Evolutionary conservation across 2,888 invertebrate species (phyloP), one percentile per base, ranked within the genome.

Genomic region (Chaetogeoica ovagalla): DNA sequence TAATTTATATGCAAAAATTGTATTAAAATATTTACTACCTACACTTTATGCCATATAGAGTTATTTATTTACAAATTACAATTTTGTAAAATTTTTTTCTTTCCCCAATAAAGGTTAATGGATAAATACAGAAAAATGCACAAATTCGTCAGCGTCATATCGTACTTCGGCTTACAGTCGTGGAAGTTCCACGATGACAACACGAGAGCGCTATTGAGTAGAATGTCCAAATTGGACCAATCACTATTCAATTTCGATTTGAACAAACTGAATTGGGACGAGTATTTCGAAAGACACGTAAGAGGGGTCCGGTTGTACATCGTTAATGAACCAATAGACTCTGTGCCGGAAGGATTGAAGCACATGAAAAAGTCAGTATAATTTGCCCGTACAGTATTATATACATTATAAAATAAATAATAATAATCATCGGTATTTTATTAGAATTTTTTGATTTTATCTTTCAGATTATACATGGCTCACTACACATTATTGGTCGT

Each of bases 141-240:
- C 59, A 59, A 90, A 84, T 90, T 94, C 73, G 89, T 92, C 84
- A 88, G 90, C 70, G 91, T 91, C 0, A 87, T 95, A 71, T 90
- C 92, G 83, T 95, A 93, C 86, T 96, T 96, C 87, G 91, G 93
- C 6, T 91, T 89, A 37, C 90, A 91, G 83, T 91, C 93, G 82
- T 96, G 95, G 95, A 87, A 87, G 48, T 94, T 94, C 85, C 86
- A 88, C 0, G 91, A 91, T 82, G 86, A 87, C 30, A 91, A 91
- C 70, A 89, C 92, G 0, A 86, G 88, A 30, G 85, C 85, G 2
- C 87, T 94, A 84, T 89, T 91, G 0, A 43, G 39, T 8, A 81
- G 55, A 9, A 84, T 94, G 79, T 87, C 89, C 0, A 86, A 86
- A 0, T 87, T 87, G 13, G 94, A 93, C 84, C 87, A 88, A 79